A percentile compares a stretch with the other conserved stretches of the same genome.
Evolutionary conservation across 2,113 vertebrate genomes (phyloP).

Genomic region (Pachycephala philippinensis): DNA sequence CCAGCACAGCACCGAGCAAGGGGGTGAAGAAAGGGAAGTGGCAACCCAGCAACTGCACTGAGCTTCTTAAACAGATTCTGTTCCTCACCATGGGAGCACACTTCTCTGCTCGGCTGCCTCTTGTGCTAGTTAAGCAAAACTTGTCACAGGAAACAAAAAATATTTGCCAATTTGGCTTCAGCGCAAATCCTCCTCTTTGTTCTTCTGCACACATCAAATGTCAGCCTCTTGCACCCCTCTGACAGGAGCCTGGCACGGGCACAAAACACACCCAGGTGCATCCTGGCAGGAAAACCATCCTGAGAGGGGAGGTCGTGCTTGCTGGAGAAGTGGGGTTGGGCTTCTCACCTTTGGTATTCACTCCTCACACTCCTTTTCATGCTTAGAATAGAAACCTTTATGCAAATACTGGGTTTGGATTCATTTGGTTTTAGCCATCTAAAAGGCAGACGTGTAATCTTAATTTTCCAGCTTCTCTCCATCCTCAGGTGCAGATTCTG

Average conservation of each 20-base stretch:
- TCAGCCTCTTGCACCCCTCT: not conserved
- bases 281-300: not conserved
- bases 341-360: not conserved
- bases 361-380: not conserved
- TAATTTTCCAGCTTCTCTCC: not conserved
- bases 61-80: not conserved
- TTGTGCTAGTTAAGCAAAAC: not conserved
- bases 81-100: not conserved
- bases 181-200: not conserved
- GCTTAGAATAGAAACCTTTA: not conserved
- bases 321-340: not conserved
- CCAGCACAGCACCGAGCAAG: not conserved
- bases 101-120: not conserved
- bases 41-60: not conserved
- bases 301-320: not conserved
- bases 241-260: not conserved
- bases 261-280: not conserved
- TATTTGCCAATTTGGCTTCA: conserved; percentile 18
- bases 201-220: not conserved
- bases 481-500: not conserved
- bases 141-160: not conserved
- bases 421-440: not conserved
- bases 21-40: not conserved
- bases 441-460: not conserved
- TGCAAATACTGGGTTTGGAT: not conserved